Percentiles rank a stretch among this genome's conserved stretches.
phyloP scores from a whole-genome alignment of 53 echinoderm and acorn worm genomes.

The Glandiceps talaboti region DNA sequence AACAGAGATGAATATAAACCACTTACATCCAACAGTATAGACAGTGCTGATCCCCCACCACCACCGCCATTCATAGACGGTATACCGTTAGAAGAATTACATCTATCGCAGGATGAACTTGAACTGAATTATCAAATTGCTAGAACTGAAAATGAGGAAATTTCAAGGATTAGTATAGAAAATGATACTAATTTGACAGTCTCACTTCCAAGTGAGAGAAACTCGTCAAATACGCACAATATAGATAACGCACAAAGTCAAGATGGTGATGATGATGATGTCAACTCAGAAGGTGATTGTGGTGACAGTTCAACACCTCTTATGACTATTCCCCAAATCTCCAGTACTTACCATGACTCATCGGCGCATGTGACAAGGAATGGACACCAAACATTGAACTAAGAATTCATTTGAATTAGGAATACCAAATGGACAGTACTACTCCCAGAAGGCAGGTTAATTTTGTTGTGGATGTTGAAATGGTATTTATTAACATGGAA shows the following conservation, averaged over 20 bases:
- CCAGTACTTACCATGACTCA: background rate
- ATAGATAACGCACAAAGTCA: too few relatives aligned
- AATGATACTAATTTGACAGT: background rate
- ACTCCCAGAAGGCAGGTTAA: too few relatives aligned
- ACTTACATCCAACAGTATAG: slow-evolving; percentile 1
- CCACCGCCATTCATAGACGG: background rate
- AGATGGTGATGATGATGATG: background rate
- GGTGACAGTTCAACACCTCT: too few relatives aligned
- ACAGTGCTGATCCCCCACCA: background rate
- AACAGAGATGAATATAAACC: background rate
- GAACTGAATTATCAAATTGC: background rate
- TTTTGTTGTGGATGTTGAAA: too few relatives aligned
- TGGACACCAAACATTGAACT: too few relatives aligned
- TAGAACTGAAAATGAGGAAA: background rate
- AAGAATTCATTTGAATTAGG: too few relatives aligned
- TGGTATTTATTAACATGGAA: too few relatives aligned
- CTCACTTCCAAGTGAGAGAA: background rate
- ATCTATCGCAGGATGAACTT: background rate
- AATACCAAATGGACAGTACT: background rate
- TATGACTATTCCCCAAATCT: too few relatives aligned
- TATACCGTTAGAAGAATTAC: background rate
- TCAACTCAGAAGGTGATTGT: background rate
- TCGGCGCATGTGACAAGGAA: background rate
- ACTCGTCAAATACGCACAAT: too few relatives aligned
- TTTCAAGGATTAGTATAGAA: background rate